Evolutionary conservation across 1,140 invertebrate genomes (phyloP), one percentile per base, ranked within the genome.

Genomic region (Pseudomyrmex pallidus): DNA sequence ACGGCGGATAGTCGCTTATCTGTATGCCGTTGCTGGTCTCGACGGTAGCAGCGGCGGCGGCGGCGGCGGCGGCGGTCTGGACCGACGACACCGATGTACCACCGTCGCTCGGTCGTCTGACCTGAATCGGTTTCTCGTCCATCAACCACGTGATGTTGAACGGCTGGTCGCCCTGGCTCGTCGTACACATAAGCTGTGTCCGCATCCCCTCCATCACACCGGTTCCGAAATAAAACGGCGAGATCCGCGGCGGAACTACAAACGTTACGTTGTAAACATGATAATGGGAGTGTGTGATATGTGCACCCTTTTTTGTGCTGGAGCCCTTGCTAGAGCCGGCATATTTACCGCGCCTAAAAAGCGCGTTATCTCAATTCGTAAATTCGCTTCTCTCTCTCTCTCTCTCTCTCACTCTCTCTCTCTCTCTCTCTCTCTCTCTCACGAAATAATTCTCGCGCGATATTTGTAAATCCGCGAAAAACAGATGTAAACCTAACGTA

Each of bases 171-270:
- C 95, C 95, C 89, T 96, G 95, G 90, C 95, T 95, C 74, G 96
- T 95, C 25, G 95, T 94, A 93, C 96, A 97, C 84, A 95, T 95
- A 62, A 96, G 94, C 82, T 96, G 95, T 72, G 96, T 95, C 89
- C 96, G 94, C 92, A 96, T 95, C 61, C 96, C 96, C 92, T 96
- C 95, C 76, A 94, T 95, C 72, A 96, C 92, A 68, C 92, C 94
- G 62, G 93, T 92, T 85, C 94, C 95, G 91, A 96, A 95, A 90
- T 92, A 94, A 92, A 96, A 95, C 82, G 95, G 95, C 87, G 94
- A 94, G 90, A 96, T 95, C 91, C 94, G 93, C 85, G 95, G 95
- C 83, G 95, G 95, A 91, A 96, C 95, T 96, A 95, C 91, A 95
- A 95, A 89, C 87, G 88, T 89, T 66, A 89, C 87, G 87, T 89